phyloP scores from a whole-genome alignment of 2,113 vertebrate genomes.

The Sciurus niger region DNA sequence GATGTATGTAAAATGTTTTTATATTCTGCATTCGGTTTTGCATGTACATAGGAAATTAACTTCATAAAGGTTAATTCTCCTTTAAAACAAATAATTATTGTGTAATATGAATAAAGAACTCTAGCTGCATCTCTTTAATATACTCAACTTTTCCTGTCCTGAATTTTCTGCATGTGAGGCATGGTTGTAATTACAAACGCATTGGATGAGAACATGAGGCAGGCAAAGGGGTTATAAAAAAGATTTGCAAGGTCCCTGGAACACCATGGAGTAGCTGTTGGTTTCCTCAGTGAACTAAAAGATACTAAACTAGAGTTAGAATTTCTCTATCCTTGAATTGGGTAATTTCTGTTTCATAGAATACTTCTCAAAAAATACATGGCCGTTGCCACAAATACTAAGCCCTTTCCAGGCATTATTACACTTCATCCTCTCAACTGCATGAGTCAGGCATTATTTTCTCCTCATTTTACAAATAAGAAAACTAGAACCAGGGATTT shows the following conservation, averaged over 20 bases:
- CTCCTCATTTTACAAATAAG: conserved; percentile 12
- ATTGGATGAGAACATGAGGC: background rate
- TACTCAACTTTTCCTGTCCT: conserved; percentile 36
- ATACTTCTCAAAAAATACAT: background rate
- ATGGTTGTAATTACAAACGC: background rate
- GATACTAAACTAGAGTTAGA: background rate
- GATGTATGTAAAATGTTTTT: background rate
- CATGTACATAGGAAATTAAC: conserved; percentile 51
- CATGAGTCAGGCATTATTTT: background rate
- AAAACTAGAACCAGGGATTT: background rate
- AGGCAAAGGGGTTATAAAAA: conserved; percentile 22
- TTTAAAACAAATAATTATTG: conserved; percentile 56
- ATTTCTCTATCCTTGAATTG: background rate
- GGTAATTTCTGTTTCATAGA: background rate
- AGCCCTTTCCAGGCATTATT: background rate
- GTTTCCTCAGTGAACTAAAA: conserved; percentile 24
- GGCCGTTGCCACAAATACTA: background rate
- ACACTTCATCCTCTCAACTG: background rate
- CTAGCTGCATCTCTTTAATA: background rate
- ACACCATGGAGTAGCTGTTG: background rate
- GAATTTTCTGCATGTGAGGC: conserved; percentile 22
- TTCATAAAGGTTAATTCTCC: conserved; percentile 12
- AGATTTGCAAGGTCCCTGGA: conserved; percentile 11
- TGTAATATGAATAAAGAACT: conserved; percentile 35
- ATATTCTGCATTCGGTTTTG: conserved; percentile 27